Conservation (phyloP, 2,797 vertebrate genomes). For the Holocentrus rufus region DNA sequence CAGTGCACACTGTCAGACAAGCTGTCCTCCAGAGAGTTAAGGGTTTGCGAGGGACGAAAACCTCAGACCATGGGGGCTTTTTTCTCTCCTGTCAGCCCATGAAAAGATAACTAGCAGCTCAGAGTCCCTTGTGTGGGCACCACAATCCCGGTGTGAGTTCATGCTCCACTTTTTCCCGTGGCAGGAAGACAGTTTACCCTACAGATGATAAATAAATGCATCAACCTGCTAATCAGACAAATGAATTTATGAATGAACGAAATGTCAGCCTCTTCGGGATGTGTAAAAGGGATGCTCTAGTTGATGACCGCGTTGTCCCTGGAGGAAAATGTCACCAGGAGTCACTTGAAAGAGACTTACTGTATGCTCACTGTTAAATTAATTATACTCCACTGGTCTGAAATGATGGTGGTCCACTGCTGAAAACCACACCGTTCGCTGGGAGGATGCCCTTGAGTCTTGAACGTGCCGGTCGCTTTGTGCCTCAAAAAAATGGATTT, state of each 20-base stretch:
- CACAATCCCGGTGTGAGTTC: constrained; percentile 61
- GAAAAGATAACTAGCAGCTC: constrained; percentile 63
- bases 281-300: no score
- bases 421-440: constrained; percentile 1
- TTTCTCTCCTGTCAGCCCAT: constrained; percentile 60
- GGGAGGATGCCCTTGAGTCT: neutral
- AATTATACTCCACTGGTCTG: constrained; percentile 6
- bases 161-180: constrained; percentile 52
- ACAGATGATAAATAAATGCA: constrained; percentile 50
- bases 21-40: constrained; percentile 58
- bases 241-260: no score
- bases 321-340: no score
- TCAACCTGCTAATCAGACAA: neutral
- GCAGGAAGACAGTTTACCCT: constrained; percentile 58
- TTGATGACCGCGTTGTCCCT: no score
- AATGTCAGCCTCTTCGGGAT: no score
- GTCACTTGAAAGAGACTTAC: no score
- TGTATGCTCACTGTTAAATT: constrained; percentile 1
- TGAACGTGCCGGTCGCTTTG: neutral
- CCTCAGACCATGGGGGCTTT: constrained; percentile 44
- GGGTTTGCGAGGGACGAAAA: constrained; percentile 63
- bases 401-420: neutral
- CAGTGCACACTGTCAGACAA: constrained; percentile 36
- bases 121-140: constrained; percentile 62
- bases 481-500: neutral